Evolutionary conservation across 2,113 vertebrate species (phyloP).

Genomic region (Epinephelus moara): DNA sequence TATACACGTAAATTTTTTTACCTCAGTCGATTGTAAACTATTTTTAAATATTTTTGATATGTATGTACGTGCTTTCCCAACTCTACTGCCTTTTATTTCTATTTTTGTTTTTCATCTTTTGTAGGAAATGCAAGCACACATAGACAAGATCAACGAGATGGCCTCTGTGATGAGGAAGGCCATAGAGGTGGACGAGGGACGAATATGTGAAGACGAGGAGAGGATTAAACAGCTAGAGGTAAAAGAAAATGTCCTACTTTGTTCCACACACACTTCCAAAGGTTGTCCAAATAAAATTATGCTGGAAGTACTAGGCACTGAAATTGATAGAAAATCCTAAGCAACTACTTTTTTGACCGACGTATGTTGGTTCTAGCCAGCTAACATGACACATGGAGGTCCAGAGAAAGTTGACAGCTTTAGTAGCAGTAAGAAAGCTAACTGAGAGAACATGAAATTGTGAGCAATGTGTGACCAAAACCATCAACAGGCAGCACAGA

Average conservation of each 20-base stretch:
- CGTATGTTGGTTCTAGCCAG: background rate
- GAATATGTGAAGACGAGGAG: constrained; percentile 92
- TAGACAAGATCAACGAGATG: constrained; percentile 99
- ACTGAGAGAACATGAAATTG: background rate
- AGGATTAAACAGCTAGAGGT: constrained; percentile 95
- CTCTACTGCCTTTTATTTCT: background rate
- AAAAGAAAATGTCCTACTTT: constrained; percentile 20
- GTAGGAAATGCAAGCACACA: constrained; percentile 94
- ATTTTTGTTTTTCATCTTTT: background rate
- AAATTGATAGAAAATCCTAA: background rate
- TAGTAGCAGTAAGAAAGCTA: background rate
- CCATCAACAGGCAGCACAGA: background rate
- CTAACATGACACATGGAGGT: background rate
- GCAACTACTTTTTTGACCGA: background rate
- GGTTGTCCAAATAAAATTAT: background rate
- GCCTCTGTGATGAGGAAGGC: constrained; percentile 97
- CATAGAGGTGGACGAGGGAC: constrained; percentile 94
- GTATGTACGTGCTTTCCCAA: background rate
- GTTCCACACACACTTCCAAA: background rate
- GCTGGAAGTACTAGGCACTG: no score
- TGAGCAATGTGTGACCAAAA: background rate
- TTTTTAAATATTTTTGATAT: background rate
- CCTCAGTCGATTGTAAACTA: no score
- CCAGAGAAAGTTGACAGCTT: background rate
- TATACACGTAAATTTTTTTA: background rate